Evolutionary conservation across 2,797 vertebrate genomes (phyloP), one percentile per base, ranked within the genome.

Genomic region (Octomys mimax): DNA sequence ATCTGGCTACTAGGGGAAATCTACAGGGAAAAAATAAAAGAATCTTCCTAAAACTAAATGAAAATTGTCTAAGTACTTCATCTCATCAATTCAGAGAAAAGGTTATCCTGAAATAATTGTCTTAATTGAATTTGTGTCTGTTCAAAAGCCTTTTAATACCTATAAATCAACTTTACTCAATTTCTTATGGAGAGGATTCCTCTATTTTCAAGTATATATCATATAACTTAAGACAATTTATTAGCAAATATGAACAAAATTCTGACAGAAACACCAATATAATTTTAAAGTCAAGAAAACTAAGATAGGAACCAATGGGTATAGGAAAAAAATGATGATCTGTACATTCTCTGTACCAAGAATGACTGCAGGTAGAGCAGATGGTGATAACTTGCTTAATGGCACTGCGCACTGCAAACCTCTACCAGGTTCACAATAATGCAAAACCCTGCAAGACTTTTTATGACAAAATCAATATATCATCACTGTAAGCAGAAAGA

Each of bases 61-160:
- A 94, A 94, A 90, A 92, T 46, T 46, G 9, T 77, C 33, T 62
- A 18, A 93, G 52, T 31, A 92, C 77, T 84, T 93, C 33, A 81
- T 85, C 68, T 95, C 62, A 46, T 90, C 91, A 94, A 42, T 95
- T 96, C 81, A 87, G 84, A 94, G 91, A 80, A 96, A 96, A 11
- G 83, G 73, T 39, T 92, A 93, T 75, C 39, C 26, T 77, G 46
- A 94, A 93, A 85, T 73, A 95, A 88, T 5, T 11, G 1, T 87
- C 75, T 84, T 93, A 87, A 96, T 81, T 94, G 86, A 96, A 83
- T 91, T 92, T 93, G 33, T 94, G 52, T 95, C 79, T 61, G 89
- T 82, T 94, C 79, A 94, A 94, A 95, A 68, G 80, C 77, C 90
- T 97, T 94, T 92, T 96, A 96, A 96, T 93, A 95, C 42, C 46